Evolutionary conservation across 2,888 invertebrate genomes (phyloP).

Genomic region (Metalampra italica): DNA sequence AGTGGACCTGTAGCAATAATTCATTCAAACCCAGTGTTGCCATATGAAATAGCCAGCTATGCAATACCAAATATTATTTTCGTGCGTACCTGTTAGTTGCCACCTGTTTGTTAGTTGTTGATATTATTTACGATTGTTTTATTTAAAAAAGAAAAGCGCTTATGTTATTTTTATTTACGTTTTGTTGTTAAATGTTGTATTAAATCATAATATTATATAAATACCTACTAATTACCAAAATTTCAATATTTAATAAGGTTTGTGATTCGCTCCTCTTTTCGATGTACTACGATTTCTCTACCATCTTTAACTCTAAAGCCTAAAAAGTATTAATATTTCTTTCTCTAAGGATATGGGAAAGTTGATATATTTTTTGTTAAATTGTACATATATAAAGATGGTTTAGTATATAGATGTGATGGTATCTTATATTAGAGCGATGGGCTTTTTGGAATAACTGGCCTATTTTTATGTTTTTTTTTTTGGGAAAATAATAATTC

Average conservation of each 20-base stretch:
- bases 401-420: too few species aligned
- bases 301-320: too few species aligned
- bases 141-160: background rate
- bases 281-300: too few species aligned
- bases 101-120: background rate
- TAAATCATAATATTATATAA: background rate
- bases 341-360: too few species aligned
- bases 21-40: constrained; percentile 4
- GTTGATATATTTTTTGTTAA: too few species aligned
- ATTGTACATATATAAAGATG: too few species aligned
- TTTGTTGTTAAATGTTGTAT: background rate
- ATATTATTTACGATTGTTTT: background rate
- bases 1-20: too few species aligned
- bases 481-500: too few species aligned
- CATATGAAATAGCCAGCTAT: constrained; percentile 3
- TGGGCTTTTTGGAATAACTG: too few species aligned
- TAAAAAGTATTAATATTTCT: too few species aligned
- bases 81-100: constrained; percentile 10
- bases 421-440: too few species aligned
- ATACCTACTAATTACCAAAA: background rate
- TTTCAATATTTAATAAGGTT: background rate
- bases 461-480: too few species aligned
- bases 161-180: constrained; percentile 1
- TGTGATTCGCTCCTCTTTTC: background rate
- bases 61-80: constrained; percentile 10